Percentiles rank a stretch among this genome's conserved stretches.
These are phyloP conservation scores for Caenorhabditis parvicauda DNA, from an alignment of 2,888 invertebrate genomes.

Conservation along the genomic window DNA sequence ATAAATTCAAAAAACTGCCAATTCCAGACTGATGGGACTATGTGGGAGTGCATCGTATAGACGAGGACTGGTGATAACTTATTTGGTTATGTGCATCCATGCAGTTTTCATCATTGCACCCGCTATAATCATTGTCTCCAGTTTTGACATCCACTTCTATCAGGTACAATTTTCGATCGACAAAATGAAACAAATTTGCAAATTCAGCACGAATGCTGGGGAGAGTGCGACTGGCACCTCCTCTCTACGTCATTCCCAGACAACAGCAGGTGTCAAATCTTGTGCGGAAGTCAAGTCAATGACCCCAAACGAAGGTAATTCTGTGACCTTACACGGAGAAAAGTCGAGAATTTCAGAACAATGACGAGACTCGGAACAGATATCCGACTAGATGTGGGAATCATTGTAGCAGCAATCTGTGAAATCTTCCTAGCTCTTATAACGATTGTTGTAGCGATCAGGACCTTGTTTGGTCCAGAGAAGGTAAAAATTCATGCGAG, in stretches of 20 bases:
- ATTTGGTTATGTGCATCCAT: constrained; percentile 55
- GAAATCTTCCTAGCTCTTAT: constrained; percentile 43
- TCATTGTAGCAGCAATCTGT: constrained; percentile 45
- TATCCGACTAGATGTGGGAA: constrained; percentile 51
- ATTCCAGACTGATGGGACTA: constrained; percentile 49
- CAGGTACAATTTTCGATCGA: constrained; percentile 24
- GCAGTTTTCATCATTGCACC: constrained; percentile 54
- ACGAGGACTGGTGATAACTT: constrained; percentile 53
- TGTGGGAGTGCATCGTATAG: constrained; percentile 54
- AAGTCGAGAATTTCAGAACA: constrained; percentile 29
- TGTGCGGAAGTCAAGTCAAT: constrained; percentile 52
- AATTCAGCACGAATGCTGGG: constrained; percentile 53
- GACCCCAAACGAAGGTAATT: constrained; percentile 47
- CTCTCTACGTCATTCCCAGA: constrained; percentile 50
- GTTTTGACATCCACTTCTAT: constrained; percentile 58
- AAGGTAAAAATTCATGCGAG: constrained; percentile 17
- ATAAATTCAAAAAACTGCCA: neutral
- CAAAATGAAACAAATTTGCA: too few species aligned
- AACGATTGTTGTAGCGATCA: constrained; percentile 38
- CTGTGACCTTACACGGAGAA: too few species aligned
- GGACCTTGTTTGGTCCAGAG: constrained; percentile 30
- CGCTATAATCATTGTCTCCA: constrained; percentile 49
- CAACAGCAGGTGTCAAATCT: constrained; percentile 54
- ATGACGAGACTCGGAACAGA: constrained; percentile 60
- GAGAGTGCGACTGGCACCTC: constrained; percentile 57